Evolutionary conservation across 2,113 vertebrate genomes (phyloP), one percentile per base, ranked within the genome.

Genomic region (Nymphicus hollandicus): DNA sequence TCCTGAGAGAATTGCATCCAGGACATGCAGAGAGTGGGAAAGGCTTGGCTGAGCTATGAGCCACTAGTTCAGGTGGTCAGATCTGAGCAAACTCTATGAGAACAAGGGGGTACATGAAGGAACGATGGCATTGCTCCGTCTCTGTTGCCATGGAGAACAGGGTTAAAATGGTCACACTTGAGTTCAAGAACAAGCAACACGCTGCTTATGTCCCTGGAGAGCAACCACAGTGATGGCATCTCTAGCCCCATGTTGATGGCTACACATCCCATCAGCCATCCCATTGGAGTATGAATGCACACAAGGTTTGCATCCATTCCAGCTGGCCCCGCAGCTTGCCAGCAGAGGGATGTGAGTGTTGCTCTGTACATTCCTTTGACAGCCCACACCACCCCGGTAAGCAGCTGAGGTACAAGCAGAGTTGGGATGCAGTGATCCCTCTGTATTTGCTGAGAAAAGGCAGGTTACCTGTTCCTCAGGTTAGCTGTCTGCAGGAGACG

Each of bases 261-360:
- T 50, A 0, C 0, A 0, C 19, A 39, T 64, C 33, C 85, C 47
- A 33, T 18, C 53, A 60, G 69, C 55, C 9, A 2, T 8, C 61
- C 6, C 52, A 61, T 85, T 44, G 72, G 70, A 64, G 31, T 11
- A 13, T 10, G 23, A 2, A 3, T 66, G 5, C 0, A 0, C 43
- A 17, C 9, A 2, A 11, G 47, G 46, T 60, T 64, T 22, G 49
- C 35, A 14, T n/a, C 80, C 28, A 23, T 50, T 27, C 37, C 83
- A 44, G 41, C 23, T 20, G 35, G 11, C 43, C 83, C 44, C 1
- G 0, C 13, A 3, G 47, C 1, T 1, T 50, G 20, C 52, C 58
- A 22, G 1, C 0, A 0, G 10, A 37, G 33, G 33, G 50, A 20
- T 35, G 17, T 0, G 1, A 43, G 24, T 16, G 19, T 14, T 29